Base-by-base conservation (phyloP, 2,113 vertebrate genomes). In the Isichthys henryi region DNA sequence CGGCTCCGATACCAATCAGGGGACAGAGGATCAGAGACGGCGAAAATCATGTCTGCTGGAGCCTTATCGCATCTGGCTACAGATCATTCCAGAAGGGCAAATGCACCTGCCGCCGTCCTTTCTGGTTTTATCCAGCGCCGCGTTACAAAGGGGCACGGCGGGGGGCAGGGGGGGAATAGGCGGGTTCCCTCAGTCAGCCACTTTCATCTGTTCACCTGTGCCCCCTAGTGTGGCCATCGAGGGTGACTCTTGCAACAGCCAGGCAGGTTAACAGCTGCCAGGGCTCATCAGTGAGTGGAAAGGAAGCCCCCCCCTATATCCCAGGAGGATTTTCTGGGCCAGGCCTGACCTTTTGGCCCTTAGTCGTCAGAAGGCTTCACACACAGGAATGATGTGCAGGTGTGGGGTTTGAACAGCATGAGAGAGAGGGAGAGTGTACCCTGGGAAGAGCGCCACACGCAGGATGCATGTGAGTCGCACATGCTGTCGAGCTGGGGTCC, bases 1-100 rank as follows among this genome's bases (percentile, higher is more conserved):
- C 35, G 1, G 21, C 39, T 17, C 82, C 9, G 82, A 84, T 84
- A 84, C 45, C 82, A 82, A 84, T 80, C 70, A 92, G 92, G 90
- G 91, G 48, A 49, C 87, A 83, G 84, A 70, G 90, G 52, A 89
- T 90, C 85, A 90, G 88, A 91, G 90, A 91, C 89, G 58, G 88
- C 84, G 19, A 95, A 94, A 95, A 94, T 94, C 93, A 94, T 93
- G 92, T 92, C 95, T 96, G 95, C 96, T 94, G 83, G 87, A 89
- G 90, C 91, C 94, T 95, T 95, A 95, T 95, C 94, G 89, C 93
- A 92, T 89, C 91, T 92, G 91, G 91, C 92, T 92, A 93, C 92
- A 93, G 94, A 95, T 96, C 94, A 96, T 94, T 94, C 94, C 93
- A 93, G 94, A 95, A 96, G 95, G 95, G 92, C 92, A 92, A 95